Base-by-base conservation (phyloP, 1,140 invertebrate genomes). In the Aethina tumida region DNA sequence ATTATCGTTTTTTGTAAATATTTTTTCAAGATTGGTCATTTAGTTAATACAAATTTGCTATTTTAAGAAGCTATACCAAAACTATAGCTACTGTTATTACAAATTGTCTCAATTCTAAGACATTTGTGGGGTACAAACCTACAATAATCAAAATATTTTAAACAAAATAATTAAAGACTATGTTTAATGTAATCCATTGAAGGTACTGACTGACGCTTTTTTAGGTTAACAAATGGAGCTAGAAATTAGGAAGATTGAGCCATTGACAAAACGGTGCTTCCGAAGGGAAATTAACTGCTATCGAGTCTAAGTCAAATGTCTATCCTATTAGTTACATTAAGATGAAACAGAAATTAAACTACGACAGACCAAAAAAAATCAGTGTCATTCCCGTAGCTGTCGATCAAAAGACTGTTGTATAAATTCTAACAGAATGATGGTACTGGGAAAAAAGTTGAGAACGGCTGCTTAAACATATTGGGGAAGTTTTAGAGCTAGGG, bases 241-340 rank as follows among this genome's bases (percentile, higher is more conserved):
- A 59, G 90, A 93, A 62, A 83, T 58, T 92, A 45, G 90, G 94
- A 53, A 89, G 79, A 81, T 35, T 71, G 78, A 43, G 89, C 93
- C 62, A 84, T 84, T 50, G 67, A 69, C 47, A 71, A 68, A 45
- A 65, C 69, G 19, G 42, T 57, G 21, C 52, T 56, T 20, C 40
- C 57, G 91, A 17, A 80, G 78, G 12, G 74, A 88, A 42, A 69
- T 94, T 2, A 80, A 86, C 35, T 92, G 88, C 52, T 93, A 91
- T 52, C 70, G 84, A 45, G 82, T 79, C 2, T 90, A 96, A 66
- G 63, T 93, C 9, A 81, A 80, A 51, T 73, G 90, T 35, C 68
- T 94, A 10, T 79, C 81, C 35, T 50, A 67, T 70, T 48, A 71
- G 67, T 44, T 65, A 69, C 18, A 43, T 57, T 21, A 52, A 55